Percentiles rank a stretch among this genome's conserved stretches.
Conservation (phyloP, 1,140 invertebrate species). For the Bombus breviceps region DNA sequence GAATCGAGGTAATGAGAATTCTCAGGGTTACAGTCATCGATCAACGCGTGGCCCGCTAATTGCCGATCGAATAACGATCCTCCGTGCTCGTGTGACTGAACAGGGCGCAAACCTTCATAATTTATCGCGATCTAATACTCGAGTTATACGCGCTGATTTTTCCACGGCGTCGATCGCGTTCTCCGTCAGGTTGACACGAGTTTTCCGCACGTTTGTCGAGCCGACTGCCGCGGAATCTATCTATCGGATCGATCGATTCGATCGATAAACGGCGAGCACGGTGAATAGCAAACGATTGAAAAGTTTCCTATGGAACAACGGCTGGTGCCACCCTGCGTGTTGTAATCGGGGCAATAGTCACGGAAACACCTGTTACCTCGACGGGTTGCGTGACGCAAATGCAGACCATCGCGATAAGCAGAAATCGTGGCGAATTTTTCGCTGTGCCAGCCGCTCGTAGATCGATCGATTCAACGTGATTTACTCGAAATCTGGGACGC, state of each 20-base stretch:
- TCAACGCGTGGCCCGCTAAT: slow-evolving; percentile 60
- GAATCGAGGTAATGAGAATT: slow-evolving; percentile 67
- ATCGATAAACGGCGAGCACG: slow-evolving; percentile 23
- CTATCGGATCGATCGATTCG: slow-evolving; percentile 12
- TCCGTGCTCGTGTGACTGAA: slow-evolving; percentile 31
- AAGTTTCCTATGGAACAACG: slow-evolving; percentile 34
- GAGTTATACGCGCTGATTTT: slow-evolving; percentile 30
- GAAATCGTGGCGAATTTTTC: slow-evolving; percentile 36
- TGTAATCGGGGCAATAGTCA: slow-evolving; percentile 63
- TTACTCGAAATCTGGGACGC: slow-evolving; percentile 17
- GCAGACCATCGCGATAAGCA: slow-evolving; percentile 52
- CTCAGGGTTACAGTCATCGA: slow-evolving; percentile 59
- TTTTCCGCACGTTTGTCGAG: slow-evolving; percentile 34
- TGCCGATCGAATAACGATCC: slow-evolving; percentile 62
- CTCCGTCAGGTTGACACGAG: slow-evolving; percentile 16
- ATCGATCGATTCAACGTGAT: slow-evolving; percentile 24
- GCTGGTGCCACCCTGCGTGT: slow-evolving; percentile 23
- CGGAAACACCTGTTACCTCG: slow-evolving; percentile 64
- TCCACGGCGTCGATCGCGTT: slow-evolving; percentile 4
- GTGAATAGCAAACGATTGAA: slow-evolving; percentile 33
- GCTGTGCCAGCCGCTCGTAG: not conserved
- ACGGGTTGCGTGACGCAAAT: slow-evolving; percentile 52
- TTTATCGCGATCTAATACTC: slow-evolving; percentile 51
- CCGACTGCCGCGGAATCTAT: slow-evolving; percentile 9
- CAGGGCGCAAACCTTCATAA: slow-evolving; percentile 48